Evolutionary conservation across 2,888 invertebrate species (phyloP).

Genomic region (Sycophila texana): DNA sequence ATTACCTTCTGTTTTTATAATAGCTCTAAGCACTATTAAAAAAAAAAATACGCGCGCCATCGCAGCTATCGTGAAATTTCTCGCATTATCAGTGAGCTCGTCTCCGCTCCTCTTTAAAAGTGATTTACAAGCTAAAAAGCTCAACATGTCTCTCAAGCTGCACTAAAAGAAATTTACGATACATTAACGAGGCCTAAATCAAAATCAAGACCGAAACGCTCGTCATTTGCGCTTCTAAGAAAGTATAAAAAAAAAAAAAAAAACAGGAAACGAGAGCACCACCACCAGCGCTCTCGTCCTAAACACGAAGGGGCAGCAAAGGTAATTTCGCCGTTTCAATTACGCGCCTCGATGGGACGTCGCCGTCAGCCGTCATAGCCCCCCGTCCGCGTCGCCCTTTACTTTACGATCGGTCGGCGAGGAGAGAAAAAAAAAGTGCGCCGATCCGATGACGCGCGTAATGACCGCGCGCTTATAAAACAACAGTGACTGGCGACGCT

Average conservation of each 20-base stretch:
- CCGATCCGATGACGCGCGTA: constrained; percentile 7
- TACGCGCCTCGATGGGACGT: not conserved
- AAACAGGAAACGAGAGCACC: not conserved
- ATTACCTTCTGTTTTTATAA: too few relatives aligned
- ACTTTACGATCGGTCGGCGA: not conserved
- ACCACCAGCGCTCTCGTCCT: not conserved
- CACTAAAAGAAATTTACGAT: constrained; percentile 28
- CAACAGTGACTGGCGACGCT: constrained; percentile 36
- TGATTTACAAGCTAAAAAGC: not conserved
- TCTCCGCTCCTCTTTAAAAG: not conserved
- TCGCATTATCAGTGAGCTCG: too few relatives aligned
- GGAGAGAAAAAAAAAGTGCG: not conserved
- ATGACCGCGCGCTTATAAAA: constrained; percentile 21
- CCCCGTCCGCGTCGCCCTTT: not conserved
- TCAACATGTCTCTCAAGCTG: not conserved
- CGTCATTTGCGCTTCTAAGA: not conserved
- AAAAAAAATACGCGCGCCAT: too few relatives aligned
- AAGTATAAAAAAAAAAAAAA: not conserved
- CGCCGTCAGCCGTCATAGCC: not conserved
- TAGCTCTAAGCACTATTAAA: too few relatives aligned
- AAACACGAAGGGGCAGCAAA: not conserved
- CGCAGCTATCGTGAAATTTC: too few relatives aligned
- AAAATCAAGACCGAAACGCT: constrained; percentile 21
- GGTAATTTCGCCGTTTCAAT: constrained; percentile 8
- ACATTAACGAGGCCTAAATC: constrained; percentile 32